phyloP scores from a whole-genome alignment of 2,113 vertebrate species.

The Lamprologus speciosus region DNA sequence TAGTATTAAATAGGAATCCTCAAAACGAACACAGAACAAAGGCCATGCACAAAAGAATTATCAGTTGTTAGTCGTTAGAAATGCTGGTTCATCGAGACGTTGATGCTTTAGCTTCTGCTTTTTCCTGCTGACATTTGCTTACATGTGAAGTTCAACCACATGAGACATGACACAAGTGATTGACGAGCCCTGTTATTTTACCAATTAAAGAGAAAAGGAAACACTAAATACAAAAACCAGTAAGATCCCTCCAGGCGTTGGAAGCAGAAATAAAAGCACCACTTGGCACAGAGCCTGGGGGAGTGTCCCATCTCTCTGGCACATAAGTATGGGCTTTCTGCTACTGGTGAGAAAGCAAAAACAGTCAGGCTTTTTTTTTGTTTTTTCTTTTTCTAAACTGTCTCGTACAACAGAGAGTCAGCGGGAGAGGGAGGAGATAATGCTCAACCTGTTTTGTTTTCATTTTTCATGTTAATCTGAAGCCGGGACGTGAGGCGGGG shows the following conservation, averaged over 20 bases:
- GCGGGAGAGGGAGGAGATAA: not conserved
- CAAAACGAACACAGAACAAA: slow-evolving; percentile 33
- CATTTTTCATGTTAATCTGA: not conserved
- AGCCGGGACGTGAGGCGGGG: not conserved
- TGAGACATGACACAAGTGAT: not conserved
- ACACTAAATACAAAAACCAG: slow-evolving; percentile 1
- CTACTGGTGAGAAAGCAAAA: not conserved
- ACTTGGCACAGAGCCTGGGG: slow-evolving; percentile 6
- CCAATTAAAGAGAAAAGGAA: not conserved
- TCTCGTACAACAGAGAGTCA: not conserved
- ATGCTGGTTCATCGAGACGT: slow-evolving; percentile 26
- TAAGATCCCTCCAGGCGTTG: not conserved
- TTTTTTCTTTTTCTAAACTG: not conserved
- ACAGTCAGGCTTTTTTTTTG: not conserved
- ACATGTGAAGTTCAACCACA: not conserved
- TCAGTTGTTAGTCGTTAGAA: slow-evolving; percentile 30
- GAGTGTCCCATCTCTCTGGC: slow-evolving; percentile 30
- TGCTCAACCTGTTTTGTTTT: not conserved
- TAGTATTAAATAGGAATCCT: slow-evolving; percentile 18
- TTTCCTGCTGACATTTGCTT: not conserved
- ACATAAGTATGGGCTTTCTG: slow-evolving; percentile 6
- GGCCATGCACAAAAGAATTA: slow-evolving; percentile 44
- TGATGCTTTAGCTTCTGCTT: not conserved
- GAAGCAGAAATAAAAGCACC: slow-evolving; percentile 25
- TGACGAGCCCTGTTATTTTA: slow-evolving; percentile 24